Base-by-base conservation (phyloP, 2,888 invertebrate genomes). In the Tetragonula carbonaria region DNA sequence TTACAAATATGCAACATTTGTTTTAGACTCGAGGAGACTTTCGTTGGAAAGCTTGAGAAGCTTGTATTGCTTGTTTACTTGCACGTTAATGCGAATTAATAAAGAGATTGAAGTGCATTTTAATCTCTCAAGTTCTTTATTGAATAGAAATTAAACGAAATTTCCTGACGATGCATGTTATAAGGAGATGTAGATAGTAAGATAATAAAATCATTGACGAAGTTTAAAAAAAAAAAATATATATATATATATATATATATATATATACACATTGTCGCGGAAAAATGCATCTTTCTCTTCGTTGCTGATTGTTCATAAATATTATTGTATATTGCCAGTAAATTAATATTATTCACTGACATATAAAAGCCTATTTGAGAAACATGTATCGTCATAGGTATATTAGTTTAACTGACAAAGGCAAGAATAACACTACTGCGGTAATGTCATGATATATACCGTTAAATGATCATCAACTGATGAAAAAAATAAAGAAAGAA, bases 1-100 rank as follows among this genome's bases (percentile, higher is more conserved):
- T 87, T 87, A 87, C 85, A 87, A 87, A 87, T 79, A 74, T 66
- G 53, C 51, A 55, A 74, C 55, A 65, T 79, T 55, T n/a, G 8
- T 50, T 28, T 50, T 51, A 28, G 28, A 51, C n/a, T 45, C n/a
- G 65, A 53, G 0, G 21, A 50, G 23, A 78, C 2, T 51, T 51
- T 28, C 33, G 53, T 62, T 57, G 57, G 4, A 23, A 50, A 28
- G 28, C 28, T 57, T n/a, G 57, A 57, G 28, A 53, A 21, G 55
- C 55, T 50, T 70, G 62, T 50, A 70, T 51, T 23, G 82, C 74
- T 71, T 68, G 65, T 78, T 82, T 78, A 62, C 74, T 84, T 75
- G 70, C 78, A 78, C 71, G 74, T 75, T 80, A 80, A 82, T 74
- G 45, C 45, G 38, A 11, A 67, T 74, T 50, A 65, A 71, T 65